Base-by-base conservation (phyloP, 1,140 invertebrate genomes). In the Danaus melanippus region DNA sequence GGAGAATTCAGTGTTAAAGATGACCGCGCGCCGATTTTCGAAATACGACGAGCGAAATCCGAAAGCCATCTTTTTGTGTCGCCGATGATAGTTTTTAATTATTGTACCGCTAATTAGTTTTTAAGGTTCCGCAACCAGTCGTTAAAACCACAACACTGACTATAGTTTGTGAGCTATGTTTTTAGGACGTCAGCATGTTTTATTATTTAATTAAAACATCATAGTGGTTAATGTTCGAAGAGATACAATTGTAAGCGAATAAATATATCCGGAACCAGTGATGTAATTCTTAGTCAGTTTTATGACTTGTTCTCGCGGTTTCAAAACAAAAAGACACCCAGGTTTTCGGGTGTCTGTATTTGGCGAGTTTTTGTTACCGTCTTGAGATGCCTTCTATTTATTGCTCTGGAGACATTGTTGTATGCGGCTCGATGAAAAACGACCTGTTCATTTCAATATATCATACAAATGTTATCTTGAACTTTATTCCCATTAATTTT, bases 41-140 rank as follows among this genome's bases (percentile, higher is more conserved):
- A 86, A 84, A 84, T 83, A 86, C 81, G 76, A 81, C 75, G 74
- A 84, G 80, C 68, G 80, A 85, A 83, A 77, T 73, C 66, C 64
- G 64, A 74, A 74, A 68, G 74, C 66, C 71, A 70, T 69, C 82
- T 86, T 86, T 76, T 78, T 62, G 60, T 56, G 57, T 65, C 61
- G 71, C 69, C 60, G 71, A 70, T 77, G 74, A 67, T 64, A 67
- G 67, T 65, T 71, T 82, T 84, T 82, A 82, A 82, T 84, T 82
- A 79, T 80, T 75, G 64, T 56, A 62, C 60, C 60, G 69, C 76
- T 86, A 84, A 86, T 86, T 86, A 82, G 67, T 53, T 74, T 70
- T 67, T 69, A 67, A 71, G 71, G 78, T 66, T 70, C 71, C 59
- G 48, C 56, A 9, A 45, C 41, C 2, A 50, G 11, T 40, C 50